Evolutionary conservation across 2,888 invertebrate genomes (phyloP), one percentile per base, ranked within the genome.

Genomic region (Hybos culiciformis): DNA sequence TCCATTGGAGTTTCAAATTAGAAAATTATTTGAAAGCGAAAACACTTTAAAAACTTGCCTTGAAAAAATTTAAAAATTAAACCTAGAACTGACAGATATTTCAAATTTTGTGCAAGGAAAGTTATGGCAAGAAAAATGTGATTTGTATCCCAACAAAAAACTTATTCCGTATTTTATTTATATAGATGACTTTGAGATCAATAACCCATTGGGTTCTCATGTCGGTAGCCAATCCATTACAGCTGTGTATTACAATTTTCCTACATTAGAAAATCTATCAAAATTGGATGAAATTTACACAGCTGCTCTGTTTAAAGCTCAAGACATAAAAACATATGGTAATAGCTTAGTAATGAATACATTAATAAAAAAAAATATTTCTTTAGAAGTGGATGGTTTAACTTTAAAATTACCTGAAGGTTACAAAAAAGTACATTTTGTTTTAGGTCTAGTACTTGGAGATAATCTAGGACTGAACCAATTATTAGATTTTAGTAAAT

Each of bases 401-500:
- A 23, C 17, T 11, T 17, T 43, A 14, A 39, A 33, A 18, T 17
- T 34, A 7, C 33, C 8, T 26, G 23, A 33, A 11, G 38, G 11
- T 8, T 8, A 6, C 6, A 24, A 8, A 8, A 24, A 24, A 20
- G 14, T 43, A 18, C 38, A 38, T 33, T 33, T 38, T 21, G 31
- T 43, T n/a, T 24, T 43, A 19, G 39, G 38, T 11, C 33, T 43
- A 12, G 32, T 42, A 14, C 32, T 42, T 31, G 37, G 38, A 20
- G 39, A 33, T 18, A 43, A 31, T 33, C 19, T 43, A 34, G 39
- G 43, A 32, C 15, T 38, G 18, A 43, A 43, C 14, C 38, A 43
- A 33, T n/a, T 43, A 15, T 24, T 43, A 14, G 39, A 33, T 39
- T 43, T 43, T 26, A 24, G 32, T 20, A 43, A 39, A 39, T 39